A percentile compares a stretch with the other conserved stretches of the same genome.
Conservation (phyloP, 2,888 invertebrate species). For the Mythimna loreyi region DNA sequence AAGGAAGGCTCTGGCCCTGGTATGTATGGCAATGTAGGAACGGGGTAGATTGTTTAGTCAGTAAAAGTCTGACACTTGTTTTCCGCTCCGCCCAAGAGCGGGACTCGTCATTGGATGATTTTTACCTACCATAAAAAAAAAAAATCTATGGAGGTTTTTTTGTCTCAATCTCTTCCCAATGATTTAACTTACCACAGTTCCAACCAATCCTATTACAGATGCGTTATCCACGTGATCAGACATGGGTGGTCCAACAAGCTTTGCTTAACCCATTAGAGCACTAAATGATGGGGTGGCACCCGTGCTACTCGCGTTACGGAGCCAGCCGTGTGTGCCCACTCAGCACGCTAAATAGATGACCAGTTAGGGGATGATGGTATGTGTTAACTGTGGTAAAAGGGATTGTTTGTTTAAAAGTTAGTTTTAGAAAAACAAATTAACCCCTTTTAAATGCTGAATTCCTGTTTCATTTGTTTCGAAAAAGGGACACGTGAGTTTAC, state of each 20-base stretch:
- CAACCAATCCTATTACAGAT: constrained; percentile 19
- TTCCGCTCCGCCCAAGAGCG: too few species aligned
- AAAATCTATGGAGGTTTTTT: too few species aligned
- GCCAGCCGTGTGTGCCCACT: constrained; percentile 22
- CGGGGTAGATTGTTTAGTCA: too few species aligned
- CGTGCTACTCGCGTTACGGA: constrained; percentile 10
- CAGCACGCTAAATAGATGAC: constrained; percentile 38
- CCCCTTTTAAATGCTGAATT: not conserved
- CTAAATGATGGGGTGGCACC: constrained; percentile 67
- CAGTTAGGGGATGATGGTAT: constrained; percentile 36
- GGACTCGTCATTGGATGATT: too few species aligned
- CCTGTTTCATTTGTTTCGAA: not conserved
- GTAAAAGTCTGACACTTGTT: too few species aligned
- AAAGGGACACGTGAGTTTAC: too few species aligned
- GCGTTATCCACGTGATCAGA: constrained; percentile 27
- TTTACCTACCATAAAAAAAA: too few species aligned
- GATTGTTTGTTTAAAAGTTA: constrained; percentile 5
- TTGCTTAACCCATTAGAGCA: constrained; percentile 54
- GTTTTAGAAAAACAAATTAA: too few species aligned
- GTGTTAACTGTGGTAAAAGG: constrained; percentile 8
- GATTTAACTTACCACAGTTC: too few species aligned
- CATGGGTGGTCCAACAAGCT: constrained; percentile 68
- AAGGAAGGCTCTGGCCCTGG: too few species aligned
- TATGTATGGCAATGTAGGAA: too few species aligned
- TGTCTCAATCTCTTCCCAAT: too few species aligned